Conservation (phyloP, 1,140 invertebrate genomes). For the Maconellicoccus hirsutus region DNA sequence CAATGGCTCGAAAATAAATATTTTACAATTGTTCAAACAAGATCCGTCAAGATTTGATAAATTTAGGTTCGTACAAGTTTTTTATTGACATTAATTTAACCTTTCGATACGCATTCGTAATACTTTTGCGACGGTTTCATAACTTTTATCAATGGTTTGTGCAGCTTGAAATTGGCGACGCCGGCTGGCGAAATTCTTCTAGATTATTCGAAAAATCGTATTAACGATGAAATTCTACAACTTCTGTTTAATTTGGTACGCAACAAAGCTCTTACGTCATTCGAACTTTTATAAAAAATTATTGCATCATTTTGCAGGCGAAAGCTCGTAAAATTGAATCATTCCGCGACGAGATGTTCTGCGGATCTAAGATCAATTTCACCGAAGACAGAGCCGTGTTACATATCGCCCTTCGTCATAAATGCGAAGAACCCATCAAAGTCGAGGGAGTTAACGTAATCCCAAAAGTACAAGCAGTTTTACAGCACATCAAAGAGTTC, state of each 20-base stretch:
- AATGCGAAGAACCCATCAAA: constrained; percentile 59
- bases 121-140: too few relatives aligned
- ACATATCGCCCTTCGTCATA: constrained; percentile 87
- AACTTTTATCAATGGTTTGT: constrained; percentile 31
- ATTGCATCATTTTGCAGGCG: constrained; percentile 43
- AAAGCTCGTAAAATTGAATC: constrained; percentile 68
- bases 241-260: constrained; percentile 66
- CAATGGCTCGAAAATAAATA: constrained; percentile 57
- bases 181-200: constrained; percentile 80
- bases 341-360: constrained; percentile 86
- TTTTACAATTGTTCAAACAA: constrained; percentile 59
- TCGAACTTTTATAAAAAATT: too few relatives aligned
- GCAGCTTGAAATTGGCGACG: constrained; percentile 57
- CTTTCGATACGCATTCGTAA: constrained; percentile 26
- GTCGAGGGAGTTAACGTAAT: constrained; percentile 89
- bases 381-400: constrained; percentile 93
- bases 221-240: constrained; percentile 62
- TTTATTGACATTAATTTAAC: constrained; percentile 13
- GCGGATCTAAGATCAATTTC: constrained; percentile 91
- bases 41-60: constrained; percentile 67
- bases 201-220: constrained; percentile 94
- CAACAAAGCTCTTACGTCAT: constrained; percentile 22
- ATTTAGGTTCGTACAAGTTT: constrained; percentile 48
- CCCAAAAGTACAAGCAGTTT: constrained; percentile 81
- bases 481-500: constrained; percentile 93